These are phyloP conservation scores for Lasioglossum villosulum DNA, from an alignment of 2,888 invertebrate genomes.

Conservation along the genomic window DNA sequence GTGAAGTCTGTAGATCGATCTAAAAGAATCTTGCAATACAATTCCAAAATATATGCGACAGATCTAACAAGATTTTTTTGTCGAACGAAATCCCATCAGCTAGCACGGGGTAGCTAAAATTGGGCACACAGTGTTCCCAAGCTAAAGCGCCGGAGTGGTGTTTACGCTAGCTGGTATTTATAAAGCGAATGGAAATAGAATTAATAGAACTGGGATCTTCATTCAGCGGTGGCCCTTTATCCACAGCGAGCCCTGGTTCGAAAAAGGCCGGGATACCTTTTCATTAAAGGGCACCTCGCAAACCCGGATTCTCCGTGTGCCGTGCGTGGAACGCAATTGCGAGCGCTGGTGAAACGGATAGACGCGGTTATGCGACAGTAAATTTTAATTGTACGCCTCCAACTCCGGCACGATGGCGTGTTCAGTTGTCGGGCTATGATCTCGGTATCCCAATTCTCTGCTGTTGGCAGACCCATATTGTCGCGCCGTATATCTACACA, in stretches of 20 bases:
- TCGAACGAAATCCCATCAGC: neutral
- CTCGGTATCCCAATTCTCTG: slow-evolving; percentile 69
- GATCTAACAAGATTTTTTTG: neutral
- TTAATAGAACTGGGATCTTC: neutral
- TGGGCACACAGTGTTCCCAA: neutral
- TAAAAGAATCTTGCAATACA: too few relatives aligned
- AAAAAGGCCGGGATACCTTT: slow-evolving; percentile 29
- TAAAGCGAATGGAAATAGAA: neutral
- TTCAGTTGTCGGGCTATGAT: slow-evolving; percentile 60
- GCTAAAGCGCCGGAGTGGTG: neutral
- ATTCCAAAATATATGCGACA: too few relatives aligned
- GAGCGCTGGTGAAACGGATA: slow-evolving; percentile 55
- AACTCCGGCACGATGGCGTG: slow-evolving; percentile 51
- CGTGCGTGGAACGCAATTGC: slow-evolving; percentile 25
- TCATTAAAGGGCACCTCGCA: slow-evolving; percentile 25
- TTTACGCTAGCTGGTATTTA: neutral
- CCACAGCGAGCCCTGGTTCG: neutral
- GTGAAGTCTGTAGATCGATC: neutral
- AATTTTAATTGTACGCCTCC: slow-evolving; percentile 77
- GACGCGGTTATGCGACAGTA: slow-evolving; percentile 72
- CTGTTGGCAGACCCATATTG: slow-evolving; percentile 65
- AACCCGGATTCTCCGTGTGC: slow-evolving; percentile 1
- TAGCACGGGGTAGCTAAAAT: neutral
- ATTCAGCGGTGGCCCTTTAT: neutral
- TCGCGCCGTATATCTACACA: slow-evolving; percentile 24